These are phyloP conservation scores for Echinops telfairi DNA, from an alignment of 2,113 vertebrate species.

Conservation along the genomic window DNA sequence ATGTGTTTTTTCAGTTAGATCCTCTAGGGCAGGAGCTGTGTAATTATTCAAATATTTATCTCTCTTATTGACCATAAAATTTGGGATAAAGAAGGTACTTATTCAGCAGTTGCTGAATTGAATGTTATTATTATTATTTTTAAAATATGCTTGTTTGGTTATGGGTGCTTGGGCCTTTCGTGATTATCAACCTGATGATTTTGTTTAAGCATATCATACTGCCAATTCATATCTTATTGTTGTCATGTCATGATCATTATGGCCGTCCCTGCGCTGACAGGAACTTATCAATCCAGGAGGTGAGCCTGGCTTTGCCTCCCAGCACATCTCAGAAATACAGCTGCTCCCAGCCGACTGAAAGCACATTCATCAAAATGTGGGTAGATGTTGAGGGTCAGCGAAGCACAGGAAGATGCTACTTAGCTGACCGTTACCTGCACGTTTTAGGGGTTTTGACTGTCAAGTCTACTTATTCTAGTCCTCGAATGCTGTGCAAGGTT, in stretches of 20 bases:
- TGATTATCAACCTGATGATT: neutral
- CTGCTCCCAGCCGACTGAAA: neutral
- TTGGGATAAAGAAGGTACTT: neutral
- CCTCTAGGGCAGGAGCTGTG: neutral
- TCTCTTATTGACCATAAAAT: neutral
- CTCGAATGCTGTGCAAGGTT: neutral
- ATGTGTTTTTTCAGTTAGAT: neutral
- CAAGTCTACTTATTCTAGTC: too few species aligned
- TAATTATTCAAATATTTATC: neutral
- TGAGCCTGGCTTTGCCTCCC: neutral
- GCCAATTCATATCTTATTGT: neutral
- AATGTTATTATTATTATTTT: neutral
- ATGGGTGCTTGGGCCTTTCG: neutral
- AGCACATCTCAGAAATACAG: too few species aligned
- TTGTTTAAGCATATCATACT: neutral
- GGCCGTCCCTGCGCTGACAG: too few species aligned
- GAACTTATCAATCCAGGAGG: neutral
- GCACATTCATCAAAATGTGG: neutral
- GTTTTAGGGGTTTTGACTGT: too few species aligned
- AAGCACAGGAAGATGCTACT: too few species aligned
- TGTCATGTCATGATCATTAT: rapidly evolving
- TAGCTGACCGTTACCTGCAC: too few species aligned
- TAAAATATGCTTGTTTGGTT: neutral
- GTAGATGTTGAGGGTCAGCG: too few species aligned
- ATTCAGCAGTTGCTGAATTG: neutral